Evolutionary conservation across 2,113 vertebrate species (phyloP), one percentile per base, ranked within the genome.

Genomic region (Xiphias gladius): DNA sequence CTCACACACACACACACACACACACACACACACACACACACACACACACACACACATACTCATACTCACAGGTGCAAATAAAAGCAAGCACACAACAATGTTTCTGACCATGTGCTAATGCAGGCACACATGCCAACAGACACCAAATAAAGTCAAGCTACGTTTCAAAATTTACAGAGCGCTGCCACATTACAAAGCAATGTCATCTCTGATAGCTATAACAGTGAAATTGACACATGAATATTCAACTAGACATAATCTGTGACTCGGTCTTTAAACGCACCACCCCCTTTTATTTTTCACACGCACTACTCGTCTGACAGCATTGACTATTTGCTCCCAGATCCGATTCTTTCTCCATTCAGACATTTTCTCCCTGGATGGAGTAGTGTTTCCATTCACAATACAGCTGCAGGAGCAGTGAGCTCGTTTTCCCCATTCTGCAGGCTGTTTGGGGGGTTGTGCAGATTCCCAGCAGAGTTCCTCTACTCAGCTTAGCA

Each of bases 381-480:
- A 63, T 74, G 68, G 80, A 74, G 26, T 35, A 46, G 79, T 68
- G 66, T 86, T 74, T 80, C 63, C 63, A 72, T 83, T 84, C 59
- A 57, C 24, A 39, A 66, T 64, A 22, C 76, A 67, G 52, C 72
- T 65, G 80, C 57, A 84, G 37, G 61, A 70, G 64, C 65, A 69
- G 69, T 10, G 54, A 73, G 54, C 68, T 84, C 68, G 55, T 81
- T 76, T 71, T 66, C 57, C 73, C 22, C 39, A 4, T 71, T 68
- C 67, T 78, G 74, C 37, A 46, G 78, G 64, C 64, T 84, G 80
- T 77, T 80, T 87, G 69, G 32, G 64, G 30, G 43, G 13, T 59
- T 72, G 74, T 57, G 75, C 57, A 73, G 50, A 81, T 70, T 88
- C 89, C 88, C 89, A 76, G 74, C 75, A 90, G 85, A 87, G 69